Conservation (phyloP, 2,797 vertebrate species). For the Adrianichthys oophorus region DNA sequence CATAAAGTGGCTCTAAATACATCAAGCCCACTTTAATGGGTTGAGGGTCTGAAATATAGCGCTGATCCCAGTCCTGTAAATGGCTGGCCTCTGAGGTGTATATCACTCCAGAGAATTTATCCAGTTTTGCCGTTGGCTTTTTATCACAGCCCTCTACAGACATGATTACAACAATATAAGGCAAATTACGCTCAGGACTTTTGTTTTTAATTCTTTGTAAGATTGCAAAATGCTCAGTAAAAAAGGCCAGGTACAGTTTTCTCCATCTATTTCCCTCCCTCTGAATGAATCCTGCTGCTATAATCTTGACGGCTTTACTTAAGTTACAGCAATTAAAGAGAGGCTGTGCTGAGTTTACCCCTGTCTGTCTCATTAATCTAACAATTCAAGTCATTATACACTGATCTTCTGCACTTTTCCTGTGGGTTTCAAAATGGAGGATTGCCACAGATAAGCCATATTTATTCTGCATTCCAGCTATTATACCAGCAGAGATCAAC, state of each 20-base stretch:
- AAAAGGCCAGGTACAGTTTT: slow-evolving; percentile 15
- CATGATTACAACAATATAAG: slow-evolving; percentile 37
- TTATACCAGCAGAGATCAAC: slow-evolving; percentile 43
- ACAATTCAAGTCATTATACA: slow-evolving; percentile 37
- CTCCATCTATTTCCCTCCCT: slow-evolving; percentile 12
- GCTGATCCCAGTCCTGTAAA: slow-evolving; percentile 72
- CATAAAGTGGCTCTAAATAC: slow-evolving; percentile 76
- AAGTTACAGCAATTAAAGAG: slow-evolving; percentile 51
- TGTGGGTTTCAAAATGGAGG: slow-evolving; percentile 46
- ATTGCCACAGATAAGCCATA: slow-evolving; percentile 52
- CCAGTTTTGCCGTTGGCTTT: slow-evolving; percentile 69
- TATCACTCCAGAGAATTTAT: slow-evolving; percentile 77
- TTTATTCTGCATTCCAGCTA: slow-evolving; percentile 42
- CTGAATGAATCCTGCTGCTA: slow-evolving; percentile 27
- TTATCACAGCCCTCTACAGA: slow-evolving; percentile 57
- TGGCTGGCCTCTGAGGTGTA: slow-evolving; percentile 61
- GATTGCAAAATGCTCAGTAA: slow-evolving; percentile 35
- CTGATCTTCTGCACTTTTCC: slow-evolving; percentile 37
- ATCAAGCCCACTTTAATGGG: slow-evolving; percentile 75
- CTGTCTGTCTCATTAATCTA: slow-evolving; percentile 72
- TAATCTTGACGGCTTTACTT: slow-evolving; percentile 38
- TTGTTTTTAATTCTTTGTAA: slow-evolving; percentile 19
- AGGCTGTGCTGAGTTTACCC: slow-evolving; percentile 57
- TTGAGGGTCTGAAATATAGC: slow-evolving; percentile 73
- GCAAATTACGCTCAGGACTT: not conserved